Evolutionary conservation across 1,140 invertebrate genomes (phyloP), one percentile per base, ranked within the genome.

Genomic region (Pantala flavescens): DNA sequence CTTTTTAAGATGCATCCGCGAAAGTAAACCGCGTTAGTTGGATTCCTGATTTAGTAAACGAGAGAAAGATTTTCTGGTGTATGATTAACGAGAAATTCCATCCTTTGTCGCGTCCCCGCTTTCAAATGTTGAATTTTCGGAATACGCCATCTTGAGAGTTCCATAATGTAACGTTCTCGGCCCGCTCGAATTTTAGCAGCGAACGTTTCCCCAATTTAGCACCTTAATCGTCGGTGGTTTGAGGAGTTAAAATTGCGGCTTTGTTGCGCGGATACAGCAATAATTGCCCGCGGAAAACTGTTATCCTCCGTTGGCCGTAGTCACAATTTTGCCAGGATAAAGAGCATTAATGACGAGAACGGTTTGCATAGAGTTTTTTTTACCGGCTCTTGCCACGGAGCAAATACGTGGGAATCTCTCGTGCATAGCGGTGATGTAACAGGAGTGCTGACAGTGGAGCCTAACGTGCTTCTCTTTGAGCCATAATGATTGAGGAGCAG

Each of bases 181-280:
- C 16, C 49, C 49, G 49, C 12, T 63, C 49, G 3, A 63, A 63
- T 63, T 63, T 63, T 16, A 16, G 49, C n/a, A 7, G 49, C 49
- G n/a, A 63, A 63, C 49, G 49, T 63, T 63, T 63, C 49, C n/a
- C 49, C 49, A 3, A 63, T 63, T 63, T 63, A 63, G 49, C 49
- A 63, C 49, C 49, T 63, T 63, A 63, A 63, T 63, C 49, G 49
- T 63, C 12, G 3, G n/a, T 19, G 49, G 49, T 1, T 19, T 63
- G 49, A 63, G n/a, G n/a, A 63, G 49, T 63, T 16, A 63, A 63
- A 63, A 63, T 21, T 16, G 49, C 49, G n/a, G 14, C 49, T 16
- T 63, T 63, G 49, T 63, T 63, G 49, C 49, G 49, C 49, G 49
- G 1, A 16, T 63, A 63, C 28, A 21, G 49, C 49, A 21, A 21